Base-by-base conservation (phyloP, 1,140 invertebrate species). In the Wasmannia auropunctata region DNA sequence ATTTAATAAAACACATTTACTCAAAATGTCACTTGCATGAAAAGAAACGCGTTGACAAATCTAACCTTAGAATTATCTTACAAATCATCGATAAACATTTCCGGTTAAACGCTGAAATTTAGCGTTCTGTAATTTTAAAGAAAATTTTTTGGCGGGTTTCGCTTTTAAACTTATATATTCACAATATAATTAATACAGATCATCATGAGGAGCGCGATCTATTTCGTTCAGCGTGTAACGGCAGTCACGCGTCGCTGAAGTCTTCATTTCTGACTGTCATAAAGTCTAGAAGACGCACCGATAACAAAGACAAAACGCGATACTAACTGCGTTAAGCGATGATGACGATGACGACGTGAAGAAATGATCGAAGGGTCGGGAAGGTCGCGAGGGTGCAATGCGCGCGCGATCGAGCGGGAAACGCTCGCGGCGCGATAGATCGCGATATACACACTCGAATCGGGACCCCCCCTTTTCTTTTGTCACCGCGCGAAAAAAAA, bases 331-430 rank as follows among this genome's bases (percentile, higher is more conserved):
- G 19, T 19, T 56, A 72, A 28, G 19, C 19, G 37, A 72, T 10
- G 43, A 40, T 31, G 14, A 43, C 3, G 37, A 43, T 8, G 63
- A 54, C 10, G 25, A 31, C 4, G 25, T 54, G 19, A 25, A 34
- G 51, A 58, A 58, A 83, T 16, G 14, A 67, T 54, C n/a, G 37
- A 11, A 83, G 14, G n/a, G 34, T 54, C 31, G 14, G 22, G 67
- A 49, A 40, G 25, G n/a, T 79, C 43, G 43, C 16, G 25, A 60
- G n/a, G n/a, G n/a, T n/a, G 22, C 22, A 40, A 40, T 31, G 34
- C 62, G 63, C 77, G 46, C 77, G 60, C 80, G 40, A 46, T 2
- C 54, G 56, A n/a, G 16, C 11, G 22, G 62, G 25, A 65, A 54
- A 40, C 16, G 34, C 7, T 77, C 49, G 49, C 34, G 37, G 37